These are phyloP conservation scores for Capromys pilorides DNA, from an alignment of 2,797 vertebrate genomes.

Conservation along the genomic window DNA sequence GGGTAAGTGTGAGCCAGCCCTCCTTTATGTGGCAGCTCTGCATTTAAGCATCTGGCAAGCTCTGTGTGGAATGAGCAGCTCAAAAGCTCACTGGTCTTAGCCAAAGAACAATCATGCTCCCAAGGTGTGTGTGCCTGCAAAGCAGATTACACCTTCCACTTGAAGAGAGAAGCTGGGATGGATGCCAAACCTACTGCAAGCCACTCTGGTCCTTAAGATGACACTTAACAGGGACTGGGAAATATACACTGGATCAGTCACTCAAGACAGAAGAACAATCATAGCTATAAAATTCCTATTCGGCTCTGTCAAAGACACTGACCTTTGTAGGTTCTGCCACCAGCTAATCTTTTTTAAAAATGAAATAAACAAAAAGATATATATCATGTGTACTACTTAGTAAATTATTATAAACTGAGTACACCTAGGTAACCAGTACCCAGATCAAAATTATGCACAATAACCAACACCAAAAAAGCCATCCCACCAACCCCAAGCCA, in stretches of 20 bases:
- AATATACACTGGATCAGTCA: slow-evolving; percentile 56
- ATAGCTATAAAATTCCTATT: slow-evolving; percentile 32
- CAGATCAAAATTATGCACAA: background rate
- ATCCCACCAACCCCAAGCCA: accelerated
- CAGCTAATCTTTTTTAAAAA: background rate
- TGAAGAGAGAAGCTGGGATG: slow-evolving; percentile 65
- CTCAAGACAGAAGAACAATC: slow-evolving; percentile 68
- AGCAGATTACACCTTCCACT: slow-evolving; percentile 45
- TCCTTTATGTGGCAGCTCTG: background rate
- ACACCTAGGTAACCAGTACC: background rate
- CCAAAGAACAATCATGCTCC: slow-evolving; percentile 58
- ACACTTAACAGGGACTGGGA: slow-evolving; percentile 20
- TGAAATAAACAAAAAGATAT: background rate
- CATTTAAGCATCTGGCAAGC: background rate
- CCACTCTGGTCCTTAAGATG: slow-evolving; percentile 57
- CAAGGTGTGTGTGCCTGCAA: slow-evolving; percentile 41
- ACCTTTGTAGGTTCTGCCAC: background rate
- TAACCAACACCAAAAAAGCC: background rate
- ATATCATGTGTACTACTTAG: background rate
- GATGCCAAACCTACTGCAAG: slow-evolving; percentile 66
- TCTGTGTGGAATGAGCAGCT: background rate
- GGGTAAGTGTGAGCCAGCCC: background rate
- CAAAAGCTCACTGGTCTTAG: slow-evolving; percentile 49
- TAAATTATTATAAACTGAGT: background rate
- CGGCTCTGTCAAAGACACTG: slow-evolving; percentile 31